Evolutionary conservation across 2,888 invertebrate species (phyloP), one percentile per base, ranked within the genome.

Genomic region (Oligia latruncula): DNA sequence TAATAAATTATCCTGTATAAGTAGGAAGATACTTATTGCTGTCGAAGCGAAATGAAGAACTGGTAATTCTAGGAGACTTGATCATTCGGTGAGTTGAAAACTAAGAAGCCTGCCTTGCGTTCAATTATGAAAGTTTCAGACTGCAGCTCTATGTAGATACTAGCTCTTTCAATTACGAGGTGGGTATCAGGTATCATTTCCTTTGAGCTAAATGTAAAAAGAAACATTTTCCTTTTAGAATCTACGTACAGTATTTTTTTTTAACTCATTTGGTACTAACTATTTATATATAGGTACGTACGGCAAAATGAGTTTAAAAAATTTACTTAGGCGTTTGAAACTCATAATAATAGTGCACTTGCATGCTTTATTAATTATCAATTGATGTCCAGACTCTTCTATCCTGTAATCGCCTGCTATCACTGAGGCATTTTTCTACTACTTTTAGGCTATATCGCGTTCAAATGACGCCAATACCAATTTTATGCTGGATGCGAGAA

Each of bases 171-270:
- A 79, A 49, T 68, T 68, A 67, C 11, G n/a, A 4, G 15, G 1
- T 58, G 1, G 20, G n/a, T 55, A 49, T 40, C n/a, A 67, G 23
- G 13, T 74, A 13, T 43, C 35, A 13, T 76, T 46, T 75, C 13
- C 58, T 75, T 58, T 58, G 46, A 75, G 74, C 23, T 46, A 46
- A 75, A 13, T 75, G 35, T 23, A 75, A 43, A 46, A 35, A 46
- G 29, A 35, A 15, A 35, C 4, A 17, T 40, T 40, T 71, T 40
- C 1, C 23, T 52, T 71, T 71, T 35, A 35, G 9, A 67, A 43
- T 43, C 23, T 35, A 11, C 8, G 3, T 29, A 62, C 2, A 52
- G 52, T 52, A 17, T 17, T 20, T 20, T 55, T 20, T 6, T 55
- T 55, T 17, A 52, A 6, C 55, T 55, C 55, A 20, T 55, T 55